phyloP scores from a whole-genome alignment of 1,140 invertebrate genomes.

The Druon quercuslanigerum region DNA sequence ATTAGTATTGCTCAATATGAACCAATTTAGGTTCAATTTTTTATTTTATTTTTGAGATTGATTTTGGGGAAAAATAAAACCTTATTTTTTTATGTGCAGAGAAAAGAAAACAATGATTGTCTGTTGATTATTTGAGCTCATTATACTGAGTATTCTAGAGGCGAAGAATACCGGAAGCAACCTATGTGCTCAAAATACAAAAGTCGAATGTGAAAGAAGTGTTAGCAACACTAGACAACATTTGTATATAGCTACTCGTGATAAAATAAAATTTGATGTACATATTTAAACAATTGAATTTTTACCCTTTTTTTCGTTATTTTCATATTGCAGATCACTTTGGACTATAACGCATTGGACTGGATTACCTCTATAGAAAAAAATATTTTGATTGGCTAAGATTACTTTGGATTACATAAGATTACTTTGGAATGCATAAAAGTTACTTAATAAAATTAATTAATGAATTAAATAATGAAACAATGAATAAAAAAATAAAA shows the following conservation, averaged over 20 bases:
- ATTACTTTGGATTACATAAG: too few relatives aligned
- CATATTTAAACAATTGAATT: slow-evolving; percentile 65
- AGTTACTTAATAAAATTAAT: too few relatives aligned
- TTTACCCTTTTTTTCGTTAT: neutral
- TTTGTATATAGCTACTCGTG: slow-evolving; percentile 74
- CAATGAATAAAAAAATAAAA: too few relatives aligned
- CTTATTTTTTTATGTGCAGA: neutral
- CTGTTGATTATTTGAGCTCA: neutral
- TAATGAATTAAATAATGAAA: too few relatives aligned
- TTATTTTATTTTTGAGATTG: too few relatives aligned
- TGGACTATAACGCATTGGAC: too few relatives aligned
- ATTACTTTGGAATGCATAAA: too few relatives aligned
- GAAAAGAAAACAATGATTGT: slow-evolving; percentile 30
- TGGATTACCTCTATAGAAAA: too few relatives aligned
- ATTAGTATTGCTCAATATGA: too few relatives aligned
- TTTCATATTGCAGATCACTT: neutral
- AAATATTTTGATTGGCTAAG: too few relatives aligned
- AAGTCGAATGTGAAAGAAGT: slow-evolving; percentile 57
- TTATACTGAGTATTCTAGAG: neutral
- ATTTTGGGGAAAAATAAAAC: too few relatives aligned
- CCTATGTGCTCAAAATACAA: slow-evolving; percentile 51
- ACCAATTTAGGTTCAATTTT: too few relatives aligned
- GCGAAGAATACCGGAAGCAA: slow-evolving; percentile 36
- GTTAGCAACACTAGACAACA: slow-evolving; percentile 62
- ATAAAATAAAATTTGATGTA: slow-evolving; percentile 74